Percentiles rank a stretch among this genome's conserved stretches.
Evolutionary conservation across 1,140 invertebrate genomes (phyloP).

Genomic region (Liolophura sinensis): DNA sequence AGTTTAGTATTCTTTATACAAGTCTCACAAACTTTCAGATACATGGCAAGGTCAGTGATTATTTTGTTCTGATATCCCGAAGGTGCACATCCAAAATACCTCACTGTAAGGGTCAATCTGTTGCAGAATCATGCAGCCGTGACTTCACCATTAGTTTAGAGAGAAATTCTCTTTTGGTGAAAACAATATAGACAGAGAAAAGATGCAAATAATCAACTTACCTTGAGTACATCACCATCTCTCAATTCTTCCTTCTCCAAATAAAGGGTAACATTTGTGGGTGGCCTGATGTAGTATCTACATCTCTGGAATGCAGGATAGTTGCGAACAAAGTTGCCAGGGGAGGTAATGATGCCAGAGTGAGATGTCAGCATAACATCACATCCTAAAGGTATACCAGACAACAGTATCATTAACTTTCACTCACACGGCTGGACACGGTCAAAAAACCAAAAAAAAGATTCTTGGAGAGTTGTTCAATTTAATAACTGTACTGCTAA

Average conservation of each 20-base stretch:
- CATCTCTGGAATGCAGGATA: conserved; percentile 31
- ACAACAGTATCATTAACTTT: neutral
- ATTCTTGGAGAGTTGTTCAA: neutral
- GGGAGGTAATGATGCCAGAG: conserved; percentile 26
- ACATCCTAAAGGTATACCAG: conserved; percentile 24
- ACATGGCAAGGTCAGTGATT: no score
- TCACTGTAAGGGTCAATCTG: neutral
- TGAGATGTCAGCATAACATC: conserved; percentile 4
- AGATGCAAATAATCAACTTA: conserved; percentile 7
- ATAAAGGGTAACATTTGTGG: conserved; percentile 20
- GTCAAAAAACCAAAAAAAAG: neutral
- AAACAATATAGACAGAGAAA: neutral
- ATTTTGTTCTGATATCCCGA: no score
- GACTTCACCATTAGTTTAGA: neutral
- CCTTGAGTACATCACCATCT: conserved; percentile 26
- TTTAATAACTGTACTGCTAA: neutral
- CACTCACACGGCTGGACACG: no score
- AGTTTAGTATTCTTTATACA: no score
- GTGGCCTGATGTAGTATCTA: conserved; percentile 18
- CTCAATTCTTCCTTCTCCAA: conserved; percentile 12
- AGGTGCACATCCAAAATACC: neutral
- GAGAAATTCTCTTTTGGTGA: neutral
- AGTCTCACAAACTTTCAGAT: no score
- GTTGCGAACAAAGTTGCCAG: conserved; percentile 23
- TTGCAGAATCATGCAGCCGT: neutral